These are phyloP conservation scores for Lymantria dispar DNA, from an alignment of 2,888 invertebrate species.

Conservation along the genomic window DNA sequence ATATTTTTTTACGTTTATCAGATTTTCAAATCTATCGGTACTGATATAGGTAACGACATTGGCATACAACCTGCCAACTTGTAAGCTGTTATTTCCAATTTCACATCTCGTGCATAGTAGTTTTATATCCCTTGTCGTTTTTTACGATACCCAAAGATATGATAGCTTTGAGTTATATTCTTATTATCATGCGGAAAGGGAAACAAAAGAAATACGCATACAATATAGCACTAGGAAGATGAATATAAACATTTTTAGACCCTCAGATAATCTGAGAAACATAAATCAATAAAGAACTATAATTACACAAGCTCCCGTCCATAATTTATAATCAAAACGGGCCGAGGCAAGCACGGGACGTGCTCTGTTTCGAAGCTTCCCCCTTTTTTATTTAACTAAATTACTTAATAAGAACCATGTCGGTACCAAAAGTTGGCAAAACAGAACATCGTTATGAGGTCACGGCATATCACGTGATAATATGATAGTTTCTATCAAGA, in stretches of 20 bases:
- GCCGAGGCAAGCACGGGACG: constrained; percentile 22
- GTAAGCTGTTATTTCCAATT: no score
- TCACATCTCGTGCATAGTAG: no score
- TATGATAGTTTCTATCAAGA: not conserved
- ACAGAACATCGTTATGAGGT: constrained; percentile 19
- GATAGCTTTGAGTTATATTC: no score
- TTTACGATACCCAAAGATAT: no score
- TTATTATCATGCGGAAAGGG: no score
- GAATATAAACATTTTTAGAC: not conserved
- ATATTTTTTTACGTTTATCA: no score
- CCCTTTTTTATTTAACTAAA: constrained; percentile 29
- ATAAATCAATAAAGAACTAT: not conserved
- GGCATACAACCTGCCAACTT: no score
- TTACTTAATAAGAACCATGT: constrained; percentile 32
- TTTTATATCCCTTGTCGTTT: no score
- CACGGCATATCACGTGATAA: constrained; percentile 31
- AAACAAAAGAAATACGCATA: no score
- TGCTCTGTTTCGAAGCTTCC: constrained; percentile 13
- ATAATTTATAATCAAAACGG: constrained; percentile 25
- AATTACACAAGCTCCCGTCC: not conserved
- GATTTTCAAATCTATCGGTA: no score
- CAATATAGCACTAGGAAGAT: no score
- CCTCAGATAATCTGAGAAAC: not conserved
- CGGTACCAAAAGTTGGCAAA: constrained; percentile 5
- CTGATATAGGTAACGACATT: no score